A percentile compares a stretch with the other conserved stretches of the same genome.
Conservation (phyloP, 2,888 invertebrate genomes). For the Epistrophella euchroma region DNA sequence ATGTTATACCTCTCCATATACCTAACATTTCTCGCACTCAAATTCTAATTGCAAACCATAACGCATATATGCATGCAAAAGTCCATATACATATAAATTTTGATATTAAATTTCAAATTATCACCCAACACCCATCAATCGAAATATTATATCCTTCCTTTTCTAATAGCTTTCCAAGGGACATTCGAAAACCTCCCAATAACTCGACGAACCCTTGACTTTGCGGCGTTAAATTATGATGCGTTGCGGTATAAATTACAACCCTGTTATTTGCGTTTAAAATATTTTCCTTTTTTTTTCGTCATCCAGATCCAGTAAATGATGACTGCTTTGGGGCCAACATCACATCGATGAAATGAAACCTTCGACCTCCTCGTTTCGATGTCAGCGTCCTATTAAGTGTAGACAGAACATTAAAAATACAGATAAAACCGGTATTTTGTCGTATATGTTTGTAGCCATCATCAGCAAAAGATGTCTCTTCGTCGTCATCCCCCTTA, state of each 20-base stretch:
- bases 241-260: slow-evolving; percentile 42
- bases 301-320: slow-evolving; percentile 31
- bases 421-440: slow-evolving; percentile 73
- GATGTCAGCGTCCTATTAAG: slow-evolving; percentile 69
- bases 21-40: background rate
- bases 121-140: slow-evolving; percentile 70
- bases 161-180: slow-evolving; percentile 69
- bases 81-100: slow-evolving; percentile 9
- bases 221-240: slow-evolving; percentile 56
- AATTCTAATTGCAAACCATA: background rate
- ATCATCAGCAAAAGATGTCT: slow-evolving; percentile 73
- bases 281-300: slow-evolving; percentile 15
- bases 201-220: slow-evolving; percentile 17
- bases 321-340: slow-evolving; percentile 59
- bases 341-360: slow-evolving; percentile 22
- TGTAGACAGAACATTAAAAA: slow-evolving; percentile 71
- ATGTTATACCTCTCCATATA: background rate
- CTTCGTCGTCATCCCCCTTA: slow-evolving; percentile 38
- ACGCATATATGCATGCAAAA: slow-evolving; percentile 10
- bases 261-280: slow-evolving; percentile 39
- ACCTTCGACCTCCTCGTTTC: slow-evolving; percentile 31
- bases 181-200: slow-evolving; percentile 31
- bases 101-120: slow-evolving; percentile 71
- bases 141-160: slow-evolving; percentile 25
- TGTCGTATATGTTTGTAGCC: slow-evolving; percentile 70